phyloP scores from a whole-genome alignment of 2,888 invertebrate genomes.

The Minunthozetes semirufus region DNA sequence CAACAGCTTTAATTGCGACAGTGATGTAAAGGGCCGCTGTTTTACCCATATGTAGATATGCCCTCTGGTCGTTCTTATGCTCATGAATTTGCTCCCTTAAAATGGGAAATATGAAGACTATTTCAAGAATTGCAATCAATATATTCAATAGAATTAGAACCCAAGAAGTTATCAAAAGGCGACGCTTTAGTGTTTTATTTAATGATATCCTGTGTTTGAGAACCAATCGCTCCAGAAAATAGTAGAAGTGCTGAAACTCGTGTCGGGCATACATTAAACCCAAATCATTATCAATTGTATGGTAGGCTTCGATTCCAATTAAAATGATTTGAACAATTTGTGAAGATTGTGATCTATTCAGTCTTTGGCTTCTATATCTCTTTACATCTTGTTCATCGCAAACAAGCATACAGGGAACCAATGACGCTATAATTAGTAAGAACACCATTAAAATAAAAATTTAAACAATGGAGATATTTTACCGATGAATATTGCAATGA shows the following conservation, averaged over 20 bases:
- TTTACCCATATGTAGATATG: not conserved
- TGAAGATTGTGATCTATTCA: not conserved
- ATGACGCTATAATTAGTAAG: not conserved
- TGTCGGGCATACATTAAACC: not conserved
- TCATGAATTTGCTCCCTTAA: not conserved
- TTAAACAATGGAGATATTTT: not conserved
- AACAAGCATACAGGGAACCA: not conserved
- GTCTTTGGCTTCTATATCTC: not conserved
- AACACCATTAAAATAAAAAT: not conserved
- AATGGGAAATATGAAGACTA: not conserved
- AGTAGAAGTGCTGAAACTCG: not conserved
- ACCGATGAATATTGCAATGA: not conserved
- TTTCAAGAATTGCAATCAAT: not conserved
- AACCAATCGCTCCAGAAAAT: not conserved
- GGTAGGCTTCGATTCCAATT: not conserved
- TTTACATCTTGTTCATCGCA: not conserved
- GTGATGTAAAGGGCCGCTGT: not conserved
- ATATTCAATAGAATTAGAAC: not conserved
- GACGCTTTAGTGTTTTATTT: not conserved
- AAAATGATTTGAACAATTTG: not conserved
- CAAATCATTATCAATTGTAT: constrained; percentile 14
- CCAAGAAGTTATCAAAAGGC: not conserved
- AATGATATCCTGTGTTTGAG: not conserved
- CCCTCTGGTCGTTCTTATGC: not conserved
- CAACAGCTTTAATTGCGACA: not conserved